Evolutionary conservation across 2,113 vertebrate genomes (phyloP).

Genomic region (Dipodomys spectabilis): DNA sequence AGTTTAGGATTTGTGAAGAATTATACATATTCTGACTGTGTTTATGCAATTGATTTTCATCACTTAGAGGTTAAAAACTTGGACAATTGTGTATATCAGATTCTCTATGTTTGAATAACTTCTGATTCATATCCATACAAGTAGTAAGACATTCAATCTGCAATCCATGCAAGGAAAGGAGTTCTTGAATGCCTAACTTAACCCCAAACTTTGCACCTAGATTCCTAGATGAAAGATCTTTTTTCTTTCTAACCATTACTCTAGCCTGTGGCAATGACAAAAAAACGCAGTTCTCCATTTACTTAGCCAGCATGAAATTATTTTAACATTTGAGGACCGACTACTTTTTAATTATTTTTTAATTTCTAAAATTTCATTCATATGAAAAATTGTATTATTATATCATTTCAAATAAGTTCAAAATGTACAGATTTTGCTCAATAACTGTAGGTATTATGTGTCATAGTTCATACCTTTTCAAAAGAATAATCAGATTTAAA

Average conservation of each 20-base stretch:
- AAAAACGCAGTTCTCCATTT: background rate
- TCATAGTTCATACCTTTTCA: no score
- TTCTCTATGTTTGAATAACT: constrained; percentile 68
- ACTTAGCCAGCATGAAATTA: background rate
- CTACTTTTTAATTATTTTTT: background rate
- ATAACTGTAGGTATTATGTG: no score
- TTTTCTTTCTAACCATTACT: background rate
- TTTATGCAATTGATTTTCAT: constrained; percentile 36
- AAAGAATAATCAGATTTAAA: no score
- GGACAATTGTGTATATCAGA: background rate
- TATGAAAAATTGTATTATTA: background rate
- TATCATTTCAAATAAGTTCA: background rate
- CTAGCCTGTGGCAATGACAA: background rate
- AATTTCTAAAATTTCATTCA: constrained; percentile 6
- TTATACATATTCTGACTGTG: constrained; percentile 22
- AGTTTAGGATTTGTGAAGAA: background rate
- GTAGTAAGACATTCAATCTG: background rate
- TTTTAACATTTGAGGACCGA: background rate
- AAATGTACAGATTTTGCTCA: background rate
- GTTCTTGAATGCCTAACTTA: background rate
- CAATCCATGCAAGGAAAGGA: background rate
- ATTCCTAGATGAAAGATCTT: background rate
- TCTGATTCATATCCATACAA: constrained; percentile 50
- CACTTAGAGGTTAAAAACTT: constrained; percentile 50
- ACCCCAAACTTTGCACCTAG: background rate